A percentile compares a stretch with the other conserved stretches of the same genome.
These are phyloP conservation scores for Pentalonia nigronervosa DNA, from an alignment of 1,140 invertebrate genomes.

Conservation along the genomic window DNA sequence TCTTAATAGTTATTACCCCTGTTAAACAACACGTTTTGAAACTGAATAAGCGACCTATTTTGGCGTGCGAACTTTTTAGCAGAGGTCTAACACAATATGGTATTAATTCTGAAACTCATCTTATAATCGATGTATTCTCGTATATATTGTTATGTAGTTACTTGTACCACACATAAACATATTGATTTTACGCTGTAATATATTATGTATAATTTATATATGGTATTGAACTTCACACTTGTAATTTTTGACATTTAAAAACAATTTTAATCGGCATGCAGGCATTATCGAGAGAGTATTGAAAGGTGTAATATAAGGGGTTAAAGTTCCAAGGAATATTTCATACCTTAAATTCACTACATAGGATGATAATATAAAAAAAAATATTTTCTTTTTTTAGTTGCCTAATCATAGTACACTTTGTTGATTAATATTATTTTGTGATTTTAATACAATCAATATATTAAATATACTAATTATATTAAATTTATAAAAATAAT, in stretches of 20 bases:
- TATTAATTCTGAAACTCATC: constrained; percentile 17
- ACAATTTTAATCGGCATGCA: neutral
- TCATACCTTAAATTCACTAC: too few relatives aligned
- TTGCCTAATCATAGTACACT: too few relatives aligned
- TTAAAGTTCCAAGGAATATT: too few relatives aligned
- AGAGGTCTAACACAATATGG: neutral
- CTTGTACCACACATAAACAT: neutral
- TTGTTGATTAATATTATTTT: too few relatives aligned
- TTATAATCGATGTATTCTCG: neutral
- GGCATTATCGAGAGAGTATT: neutral
- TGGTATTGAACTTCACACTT: neutral
- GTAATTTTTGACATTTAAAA: constrained; percentile 23
- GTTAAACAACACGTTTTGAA: neutral
- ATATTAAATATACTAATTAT: too few relatives aligned
- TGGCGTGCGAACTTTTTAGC: neutral
- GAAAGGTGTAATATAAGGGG: too few relatives aligned
- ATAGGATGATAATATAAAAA: too few relatives aligned
- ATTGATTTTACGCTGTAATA: constrained; percentile 30
- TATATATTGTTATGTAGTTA: constrained; percentile 4
- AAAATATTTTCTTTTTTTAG: too few relatives aligned
- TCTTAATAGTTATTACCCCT: neutral
- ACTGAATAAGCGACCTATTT: neutral
- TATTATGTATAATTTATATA: neutral
- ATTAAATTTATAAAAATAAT: too few relatives aligned
- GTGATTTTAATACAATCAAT: too few relatives aligned